Evolutionary conservation across 2,113 vertebrate genomes (phyloP), one percentile per base, ranked within the genome.

Genomic region (Hymenochirus boettgeri): DNA sequence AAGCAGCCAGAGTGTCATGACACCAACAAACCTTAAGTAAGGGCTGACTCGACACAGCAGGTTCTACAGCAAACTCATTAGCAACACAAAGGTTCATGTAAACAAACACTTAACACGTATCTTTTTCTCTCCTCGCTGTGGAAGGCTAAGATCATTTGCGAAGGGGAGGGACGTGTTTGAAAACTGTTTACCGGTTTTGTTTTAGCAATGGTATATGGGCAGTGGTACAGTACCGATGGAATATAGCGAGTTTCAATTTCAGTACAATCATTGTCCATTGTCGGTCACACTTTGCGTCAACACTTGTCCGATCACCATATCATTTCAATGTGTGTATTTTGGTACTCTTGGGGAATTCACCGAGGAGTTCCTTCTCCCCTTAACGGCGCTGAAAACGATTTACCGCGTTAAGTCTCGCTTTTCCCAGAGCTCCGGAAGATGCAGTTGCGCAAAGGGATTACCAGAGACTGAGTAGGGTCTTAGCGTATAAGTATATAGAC

Each of bases 221-320:
- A 29, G 18, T 60, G 57, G 26, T 45, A 23, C 23, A 53, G 47
- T 60, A 60, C 35, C 45, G 35, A 47, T 31, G 33, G 56, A 57
- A 69, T 69, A 58, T 51, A 19, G 3, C 9, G 46, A 66, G 64
- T 66, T 66, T 59, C 64, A n/a, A 58, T 51, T 57, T 53, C 64
- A 52, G 46, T 58, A 50, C 5, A 51, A 50, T 58, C 19, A 3
- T 54, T 48, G 62, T 48, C 54, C 23, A 33, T 23, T 39, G n/a
- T n/a, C n/a, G 27, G 26, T 66, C 52, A 65, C 62, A 57, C 52
- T 65, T 57, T 39, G 3, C 11, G 4, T 64, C 56, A 64, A 65
- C 62, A 19, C 37, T 29, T 46, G 6, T 35, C 15, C 33, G n/a
- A 35, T 35, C 4, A 35, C 1, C 33, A n/a, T n/a, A n/a, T n/a